Evolutionary conservation across 2,888 invertebrate species (phyloP), one percentile per base, ranked within the genome.

Genomic region (Busseola fusca): DNA sequence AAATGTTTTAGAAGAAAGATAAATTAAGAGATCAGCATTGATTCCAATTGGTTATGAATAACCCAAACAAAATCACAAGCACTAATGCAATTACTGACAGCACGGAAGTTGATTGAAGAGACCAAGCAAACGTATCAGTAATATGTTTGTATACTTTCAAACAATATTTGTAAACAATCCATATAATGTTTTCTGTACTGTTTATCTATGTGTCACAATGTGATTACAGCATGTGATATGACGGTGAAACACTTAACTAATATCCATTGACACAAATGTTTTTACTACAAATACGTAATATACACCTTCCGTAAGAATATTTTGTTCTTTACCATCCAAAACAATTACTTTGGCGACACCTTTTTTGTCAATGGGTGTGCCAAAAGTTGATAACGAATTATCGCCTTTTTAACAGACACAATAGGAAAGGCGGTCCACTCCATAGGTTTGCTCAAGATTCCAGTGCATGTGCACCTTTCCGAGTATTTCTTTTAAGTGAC

Each of bases 261-360:
- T 70, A 78, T 45, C 81, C 72, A 81, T 84, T 84, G 76, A 78
- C 83, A 76, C 72, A 64, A 78, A 74, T 81, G 58, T 34, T 72
- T 63, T 45, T 63, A 27, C 40, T 34, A 48, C 18, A 66, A 80
- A 71, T 69, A 48, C 37, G 56, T 69, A 34, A 37, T 45, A 34
- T 18, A 52, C 21, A 30, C 66, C 42, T 69, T 80, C 64, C 66
- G 52, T 74, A 62, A 64, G 57, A 57, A 79, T 14, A 5, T 0
- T 62, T 65, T 68, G 67, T 79, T 40, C 54, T 30, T 81, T 25
- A 63, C 37, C 45, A 63, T 50, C 52, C 25, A 12, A 27, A 45
- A 42, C 30, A 30, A 65, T 56, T 50, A 65, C 27, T 63, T 45
- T 30, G 56, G 37, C 6, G 21, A 37, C 10, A 56, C 30, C 12